These are phyloP conservation scores for Dallia pectoralis DNA, from an alignment of 2,797 vertebrate genomes.

Conservation along the genomic window DNA sequence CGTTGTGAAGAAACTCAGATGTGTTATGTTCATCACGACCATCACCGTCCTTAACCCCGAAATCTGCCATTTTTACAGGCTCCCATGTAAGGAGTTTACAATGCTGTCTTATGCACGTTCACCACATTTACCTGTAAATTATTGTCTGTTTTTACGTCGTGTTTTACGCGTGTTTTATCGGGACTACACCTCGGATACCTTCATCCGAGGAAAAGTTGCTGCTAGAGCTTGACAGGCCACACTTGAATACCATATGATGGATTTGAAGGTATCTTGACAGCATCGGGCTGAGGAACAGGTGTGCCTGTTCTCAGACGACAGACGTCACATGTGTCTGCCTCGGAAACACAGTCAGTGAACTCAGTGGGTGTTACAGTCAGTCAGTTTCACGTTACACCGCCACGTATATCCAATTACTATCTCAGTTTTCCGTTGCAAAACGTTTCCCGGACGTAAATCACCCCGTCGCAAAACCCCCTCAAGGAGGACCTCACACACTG, in stretches of 20 bases:
- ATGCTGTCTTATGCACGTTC: too few species aligned
- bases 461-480: slow-evolving; percentile 18
- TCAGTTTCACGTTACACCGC: background rate
- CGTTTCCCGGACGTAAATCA: slow-evolving; percentile 40
- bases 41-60: too few species aligned
- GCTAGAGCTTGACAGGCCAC: background rate
- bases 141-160: too few species aligned
- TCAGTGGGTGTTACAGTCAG: slow-evolving; percentile 31
- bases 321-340: slow-evolving; percentile 36
- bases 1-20: too few species aligned
- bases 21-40: too few species aligned
- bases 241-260: background rate
- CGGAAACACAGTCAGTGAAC: slow-evolving; percentile 46
- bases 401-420: background rate
- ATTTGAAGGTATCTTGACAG: background rate
- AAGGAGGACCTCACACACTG: slow-evolving; percentile 24
- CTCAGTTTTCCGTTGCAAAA: background rate
- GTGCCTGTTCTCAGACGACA: background rate
- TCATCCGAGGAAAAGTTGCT: background rate
- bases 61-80: too few species aligned
- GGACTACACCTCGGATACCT: too few species aligned
- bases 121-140: too few species aligned
- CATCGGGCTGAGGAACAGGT: background rate
- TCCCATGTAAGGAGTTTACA: too few species aligned
- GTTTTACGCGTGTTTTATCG: too few species aligned